Conservation (phyloP, 2,888 invertebrate genomes). For the Agonopterix arenella region DNA sequence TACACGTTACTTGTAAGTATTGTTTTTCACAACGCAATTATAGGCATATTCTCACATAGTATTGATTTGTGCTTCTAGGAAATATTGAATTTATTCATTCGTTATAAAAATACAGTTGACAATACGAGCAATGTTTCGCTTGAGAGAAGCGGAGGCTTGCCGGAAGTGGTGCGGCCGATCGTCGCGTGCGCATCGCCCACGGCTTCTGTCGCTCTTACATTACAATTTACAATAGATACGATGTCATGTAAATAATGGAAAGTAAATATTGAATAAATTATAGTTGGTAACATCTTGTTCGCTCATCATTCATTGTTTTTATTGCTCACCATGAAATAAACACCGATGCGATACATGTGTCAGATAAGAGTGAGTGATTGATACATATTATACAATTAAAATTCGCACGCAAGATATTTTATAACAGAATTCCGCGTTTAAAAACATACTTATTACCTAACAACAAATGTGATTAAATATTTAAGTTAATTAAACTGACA, state of each 20-base stretch:
- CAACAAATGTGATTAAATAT: too few relatives aligned
- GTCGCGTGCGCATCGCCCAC: conserved; percentile 36
- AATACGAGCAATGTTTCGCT: conserved; percentile 31
- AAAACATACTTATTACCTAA: too few relatives aligned
- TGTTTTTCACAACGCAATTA: conserved; percentile 2
- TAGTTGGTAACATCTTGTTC: too few relatives aligned
- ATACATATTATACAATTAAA: too few relatives aligned
- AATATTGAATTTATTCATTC: background rate
- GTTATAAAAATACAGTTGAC: conserved; percentile 3
- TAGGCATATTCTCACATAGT: background rate
- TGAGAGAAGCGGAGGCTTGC: conserved; percentile 38
- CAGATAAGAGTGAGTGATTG: too few relatives aligned
- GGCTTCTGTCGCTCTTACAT: conserved; percentile 23
- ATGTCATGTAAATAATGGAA: conserved; percentile 32
- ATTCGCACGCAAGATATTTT: too few relatives aligned
- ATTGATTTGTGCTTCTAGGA: background rate
- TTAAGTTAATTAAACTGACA: too few relatives aligned
- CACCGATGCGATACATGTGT: too few relatives aligned
- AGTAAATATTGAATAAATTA: conserved; percentile 16
- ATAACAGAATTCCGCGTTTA: too few relatives aligned
- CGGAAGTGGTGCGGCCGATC: conserved; percentile 34
- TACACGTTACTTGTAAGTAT: background rate
- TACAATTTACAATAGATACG: conserved; percentile 18
- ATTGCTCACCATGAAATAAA: too few relatives aligned
- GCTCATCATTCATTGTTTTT: too few relatives aligned